phyloP scores from a whole-genome alignment of 2,888 invertebrate genomes.

The Sphaerophoria taeniata region DNA sequence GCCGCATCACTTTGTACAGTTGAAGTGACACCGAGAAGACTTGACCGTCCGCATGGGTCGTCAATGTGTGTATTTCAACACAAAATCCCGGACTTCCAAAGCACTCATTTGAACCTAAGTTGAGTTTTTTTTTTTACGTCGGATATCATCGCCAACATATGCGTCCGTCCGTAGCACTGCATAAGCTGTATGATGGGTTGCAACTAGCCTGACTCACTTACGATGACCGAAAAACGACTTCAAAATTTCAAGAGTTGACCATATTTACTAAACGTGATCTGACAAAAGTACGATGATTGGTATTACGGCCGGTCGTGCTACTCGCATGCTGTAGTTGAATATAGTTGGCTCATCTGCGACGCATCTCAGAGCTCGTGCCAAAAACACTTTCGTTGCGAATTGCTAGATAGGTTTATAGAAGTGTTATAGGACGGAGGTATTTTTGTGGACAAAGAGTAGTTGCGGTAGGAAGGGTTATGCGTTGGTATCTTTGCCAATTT shows the following conservation, averaged over 20 bases:
- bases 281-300: constrained; percentile 55
- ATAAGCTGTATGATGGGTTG: constrained; percentile 7
- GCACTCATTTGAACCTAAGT: neutral
- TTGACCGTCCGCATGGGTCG: constrained; percentile 44
- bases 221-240: constrained; percentile 66
- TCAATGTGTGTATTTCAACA: constrained; percentile 1
- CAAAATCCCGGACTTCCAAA: constrained; percentile 27
- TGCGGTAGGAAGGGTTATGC: too few relatives aligned
- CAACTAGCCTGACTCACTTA: constrained; percentile 55
- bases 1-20: constrained; percentile 1
- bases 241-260: constrained; percentile 63
- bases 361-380: constrained; percentile 31
- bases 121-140: constrained; percentile 45
- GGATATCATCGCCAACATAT: neutral
- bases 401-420: constrained; percentile 20
- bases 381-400: constrained; percentile 71
- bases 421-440: constrained; percentile 52
- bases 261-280: constrained; percentile 65
- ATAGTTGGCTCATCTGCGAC: neutral
- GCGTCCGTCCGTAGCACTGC: neutral
- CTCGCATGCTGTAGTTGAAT: constrained; percentile 48
- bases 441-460: constrained; percentile 23
- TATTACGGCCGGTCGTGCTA: constrained; percentile 42
- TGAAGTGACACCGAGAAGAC: constrained; percentile 48
- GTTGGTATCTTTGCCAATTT: too few relatives aligned